Percentiles rank a stretch among this genome's conserved stretches.
phyloP scores from a whole-genome alignment of 2,113 vertebrate species.

The Ameiurus melas region DNA sequence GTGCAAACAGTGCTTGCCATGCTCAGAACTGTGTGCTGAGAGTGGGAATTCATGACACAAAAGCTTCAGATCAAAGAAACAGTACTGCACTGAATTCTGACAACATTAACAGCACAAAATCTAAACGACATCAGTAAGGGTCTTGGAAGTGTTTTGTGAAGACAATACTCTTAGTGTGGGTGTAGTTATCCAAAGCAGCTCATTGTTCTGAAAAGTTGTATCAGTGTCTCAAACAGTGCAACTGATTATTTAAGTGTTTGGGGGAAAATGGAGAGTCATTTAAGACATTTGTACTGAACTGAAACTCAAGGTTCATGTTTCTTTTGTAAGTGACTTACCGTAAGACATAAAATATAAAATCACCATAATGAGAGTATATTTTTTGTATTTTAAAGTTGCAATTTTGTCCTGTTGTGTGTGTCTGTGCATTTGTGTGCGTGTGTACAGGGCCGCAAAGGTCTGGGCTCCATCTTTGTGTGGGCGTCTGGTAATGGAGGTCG shows the following conservation, averaged over 20 bases:
- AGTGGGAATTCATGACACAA: neutral
- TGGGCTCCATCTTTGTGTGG: constrained; percentile 93
- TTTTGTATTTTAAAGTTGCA: neutral
- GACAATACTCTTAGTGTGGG: neutral
- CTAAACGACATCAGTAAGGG: neutral
- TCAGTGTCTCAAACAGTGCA: neutral
- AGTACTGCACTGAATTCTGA: neutral
- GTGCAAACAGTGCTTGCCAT: neutral
- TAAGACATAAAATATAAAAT: neutral
- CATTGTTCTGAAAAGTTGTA: neutral
- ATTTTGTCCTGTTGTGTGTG: neutral
- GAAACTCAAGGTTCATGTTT: neutral
- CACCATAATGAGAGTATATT: neutral
- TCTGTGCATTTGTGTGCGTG: neutral
- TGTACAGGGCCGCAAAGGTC: constrained; percentile 83
- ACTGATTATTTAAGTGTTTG: neutral
- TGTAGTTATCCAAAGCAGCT: neutral
- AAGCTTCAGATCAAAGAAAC: neutral
- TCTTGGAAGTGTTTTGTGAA: neutral
- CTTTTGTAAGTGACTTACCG: neutral
- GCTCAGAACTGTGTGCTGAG: neutral
- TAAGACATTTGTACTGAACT: neutral
- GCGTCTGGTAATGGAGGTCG: constrained; percentile 87
- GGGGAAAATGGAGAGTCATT: neutral
- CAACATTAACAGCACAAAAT: neutral